These are phyloP conservation scores for Acleris holmiana DNA, from an alignment of 2,888 invertebrate genomes.

Conservation along the genomic window DNA sequence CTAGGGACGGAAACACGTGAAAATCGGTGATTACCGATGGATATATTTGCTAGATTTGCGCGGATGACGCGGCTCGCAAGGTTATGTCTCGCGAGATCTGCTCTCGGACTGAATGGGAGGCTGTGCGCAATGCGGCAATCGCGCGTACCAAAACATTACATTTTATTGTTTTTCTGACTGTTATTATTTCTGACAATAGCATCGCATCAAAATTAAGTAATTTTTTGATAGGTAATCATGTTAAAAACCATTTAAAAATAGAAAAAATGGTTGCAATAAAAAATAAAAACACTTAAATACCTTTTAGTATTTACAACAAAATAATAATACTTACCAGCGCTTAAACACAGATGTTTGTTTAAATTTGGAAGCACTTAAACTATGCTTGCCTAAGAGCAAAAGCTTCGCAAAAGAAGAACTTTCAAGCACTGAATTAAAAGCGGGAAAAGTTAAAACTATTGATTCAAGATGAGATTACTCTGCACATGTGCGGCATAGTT, in stretches of 20 bases:
- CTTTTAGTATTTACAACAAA: not conserved
- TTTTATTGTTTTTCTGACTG: conserved; percentile 42
- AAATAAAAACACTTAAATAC: not conserved
- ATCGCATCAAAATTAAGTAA: not conserved
- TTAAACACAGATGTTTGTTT: not conserved
- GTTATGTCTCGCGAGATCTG: conserved; percentile 77
- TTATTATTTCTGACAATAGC: not conserved
- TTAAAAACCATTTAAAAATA: not conserved
- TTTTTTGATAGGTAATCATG: not conserved
- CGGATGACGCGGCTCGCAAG: conserved; percentile 55
- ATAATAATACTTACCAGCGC: conserved; percentile 19
- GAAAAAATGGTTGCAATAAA: not conserved
- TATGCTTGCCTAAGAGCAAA: conserved; percentile 20
- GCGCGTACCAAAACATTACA: conserved; percentile 59
- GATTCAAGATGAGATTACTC: conserved; percentile 47
- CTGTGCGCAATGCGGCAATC: conserved; percentile 82
- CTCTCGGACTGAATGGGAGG: conserved; percentile 77
- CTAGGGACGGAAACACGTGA: conserved; percentile 47
- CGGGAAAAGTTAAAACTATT: conserved; percentile 58
- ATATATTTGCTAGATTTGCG: conserved; percentile 44
- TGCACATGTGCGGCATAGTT: conserved; percentile 50
- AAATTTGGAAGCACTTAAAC: conserved; percentile 21
- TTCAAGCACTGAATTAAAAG: conserved; percentile 41
- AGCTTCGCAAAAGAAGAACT: conserved; percentile 38
- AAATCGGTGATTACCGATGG: conserved; percentile 33